phyloP scores from a whole-genome alignment of 2,113 vertebrate species.

The Onychostruthus taczanowskii region DNA sequence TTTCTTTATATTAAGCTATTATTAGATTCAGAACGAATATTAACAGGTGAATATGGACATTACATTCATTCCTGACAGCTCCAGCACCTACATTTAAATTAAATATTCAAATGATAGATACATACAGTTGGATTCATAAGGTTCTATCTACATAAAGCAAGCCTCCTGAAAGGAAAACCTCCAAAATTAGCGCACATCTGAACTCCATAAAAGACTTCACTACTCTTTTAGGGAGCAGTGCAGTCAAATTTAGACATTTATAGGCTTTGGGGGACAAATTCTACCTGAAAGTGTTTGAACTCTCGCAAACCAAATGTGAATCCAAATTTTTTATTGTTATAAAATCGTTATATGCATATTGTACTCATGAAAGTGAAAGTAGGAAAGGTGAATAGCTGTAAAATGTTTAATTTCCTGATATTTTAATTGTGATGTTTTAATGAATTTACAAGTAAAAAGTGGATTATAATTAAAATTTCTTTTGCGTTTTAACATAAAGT shows the following conservation, averaged over 20 bases:
- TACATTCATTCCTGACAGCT: neutral
- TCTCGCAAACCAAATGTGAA: neutral
- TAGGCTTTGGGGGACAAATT: constrained; percentile 1
- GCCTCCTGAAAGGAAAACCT: neutral
- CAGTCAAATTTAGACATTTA: neutral
- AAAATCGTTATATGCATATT: neutral
- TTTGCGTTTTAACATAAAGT: neutral
- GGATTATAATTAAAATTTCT: neutral
- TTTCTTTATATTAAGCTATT: neutral
- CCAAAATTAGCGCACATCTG: neutral
- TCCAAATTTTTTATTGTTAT: neutral
- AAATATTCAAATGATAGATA: neutral
- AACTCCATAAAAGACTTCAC: constrained; percentile 8
- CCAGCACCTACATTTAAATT: neutral
- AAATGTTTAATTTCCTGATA: constrained; percentile 40
- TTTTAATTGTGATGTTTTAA: neutral
- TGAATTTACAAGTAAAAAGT: neutral
- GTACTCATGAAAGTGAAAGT: neutral
- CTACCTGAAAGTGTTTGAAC: neutral
- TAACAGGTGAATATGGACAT: neutral
- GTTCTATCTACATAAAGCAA: neutral
- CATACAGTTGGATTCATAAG: neutral
- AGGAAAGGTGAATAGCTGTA: neutral
- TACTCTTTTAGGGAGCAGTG: neutral
- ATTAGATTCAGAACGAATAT: neutral